These are phyloP conservation scores for Trachelus tabidus DNA, from an alignment of 2,888 invertebrate genomes.

Conservation along the genomic window DNA sequence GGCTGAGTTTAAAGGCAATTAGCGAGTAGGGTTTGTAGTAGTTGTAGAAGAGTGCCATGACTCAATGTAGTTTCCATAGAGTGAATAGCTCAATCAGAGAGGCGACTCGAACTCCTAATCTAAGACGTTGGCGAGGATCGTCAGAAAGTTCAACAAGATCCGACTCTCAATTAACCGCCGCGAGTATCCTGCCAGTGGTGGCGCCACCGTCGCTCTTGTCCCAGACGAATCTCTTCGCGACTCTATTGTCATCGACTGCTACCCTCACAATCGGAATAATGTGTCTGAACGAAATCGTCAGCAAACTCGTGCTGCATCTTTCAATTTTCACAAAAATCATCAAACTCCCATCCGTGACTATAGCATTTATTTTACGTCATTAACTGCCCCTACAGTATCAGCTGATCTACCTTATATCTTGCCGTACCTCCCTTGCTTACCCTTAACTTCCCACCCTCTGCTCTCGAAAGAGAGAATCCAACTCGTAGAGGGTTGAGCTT, in stretches of 20 bases:
- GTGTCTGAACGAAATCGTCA: no score
- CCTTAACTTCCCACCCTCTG: neutral
- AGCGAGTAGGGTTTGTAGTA: slow-evolving; percentile 29
- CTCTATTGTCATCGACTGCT: neutral
- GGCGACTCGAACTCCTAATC: slow-evolving; percentile 42
- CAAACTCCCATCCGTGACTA: neutral
- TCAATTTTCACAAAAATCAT: neutral
- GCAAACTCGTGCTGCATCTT: no score
- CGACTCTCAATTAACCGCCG: slow-evolving; percentile 36
- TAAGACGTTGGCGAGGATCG: neutral
- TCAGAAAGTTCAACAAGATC: slow-evolving; percentile 21
- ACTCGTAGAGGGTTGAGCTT: slow-evolving; percentile 27
- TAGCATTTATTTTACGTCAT: neutral
- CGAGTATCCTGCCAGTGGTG: neutral
- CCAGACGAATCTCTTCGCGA: neutral
- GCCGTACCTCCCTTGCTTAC: neutral
- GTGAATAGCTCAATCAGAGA: slow-evolving; percentile 51
- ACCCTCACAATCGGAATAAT: neutral
- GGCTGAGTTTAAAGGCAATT: slow-evolving; percentile 50
- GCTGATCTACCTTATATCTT: neutral
- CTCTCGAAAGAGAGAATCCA: neutral
- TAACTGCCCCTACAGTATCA: neutral
- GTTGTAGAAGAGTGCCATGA: slow-evolving; percentile 2
- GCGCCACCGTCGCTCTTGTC: neutral
- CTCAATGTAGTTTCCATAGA: slow-evolving; percentile 34